Conservation (phyloP, 2,888 invertebrate genomes). For the Congeria kusceri region DNA sequence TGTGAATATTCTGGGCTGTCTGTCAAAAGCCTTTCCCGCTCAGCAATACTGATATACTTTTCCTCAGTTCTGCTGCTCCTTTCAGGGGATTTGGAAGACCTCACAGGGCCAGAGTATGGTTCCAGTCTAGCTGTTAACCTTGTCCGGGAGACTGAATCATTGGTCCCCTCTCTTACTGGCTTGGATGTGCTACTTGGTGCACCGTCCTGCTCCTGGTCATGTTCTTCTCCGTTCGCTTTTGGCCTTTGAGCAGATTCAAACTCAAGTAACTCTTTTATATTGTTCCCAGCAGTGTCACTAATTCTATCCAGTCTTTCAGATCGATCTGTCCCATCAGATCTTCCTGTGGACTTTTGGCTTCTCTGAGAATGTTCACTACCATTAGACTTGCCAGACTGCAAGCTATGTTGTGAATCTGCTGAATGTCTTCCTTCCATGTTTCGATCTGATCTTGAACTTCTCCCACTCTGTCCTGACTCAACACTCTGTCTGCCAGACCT, state of each 20-base stretch:
- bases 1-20: constrained; percentile 40
- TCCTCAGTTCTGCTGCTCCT: constrained; percentile 20
- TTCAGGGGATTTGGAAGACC: constrained; percentile 22
- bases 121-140: constrained; percentile 53
- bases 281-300: constrained; percentile 53
- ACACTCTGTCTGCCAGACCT: constrained; percentile 46
- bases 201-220: background rate
- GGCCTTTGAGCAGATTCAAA: constrained; percentile 61
- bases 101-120: constrained; percentile 31
- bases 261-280: constrained; percentile 59
- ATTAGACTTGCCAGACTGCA: constrained; percentile 35
- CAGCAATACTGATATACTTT: constrained; percentile 58
- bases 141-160: constrained; percentile 35
- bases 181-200: background rate
- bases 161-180: constrained; percentile 12
- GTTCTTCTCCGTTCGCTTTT: background rate
- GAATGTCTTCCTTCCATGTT: constrained; percentile 56
- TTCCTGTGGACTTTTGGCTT: constrained; percentile 30
- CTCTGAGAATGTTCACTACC: constrained; percentile 32
- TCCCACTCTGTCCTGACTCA: constrained; percentile 48
- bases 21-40: constrained; percentile 60
- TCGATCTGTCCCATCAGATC: constrained; percentile 29
- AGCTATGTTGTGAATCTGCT: constrained; percentile 50
- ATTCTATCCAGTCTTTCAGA: constrained; percentile 55
- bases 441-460: constrained; percentile 45